Percentiles rank a stretch among this genome's conserved stretches.
phyloP scores from a whole-genome alignment of 1,140 invertebrate species.

The Scaptomyza hsui region DNA sequence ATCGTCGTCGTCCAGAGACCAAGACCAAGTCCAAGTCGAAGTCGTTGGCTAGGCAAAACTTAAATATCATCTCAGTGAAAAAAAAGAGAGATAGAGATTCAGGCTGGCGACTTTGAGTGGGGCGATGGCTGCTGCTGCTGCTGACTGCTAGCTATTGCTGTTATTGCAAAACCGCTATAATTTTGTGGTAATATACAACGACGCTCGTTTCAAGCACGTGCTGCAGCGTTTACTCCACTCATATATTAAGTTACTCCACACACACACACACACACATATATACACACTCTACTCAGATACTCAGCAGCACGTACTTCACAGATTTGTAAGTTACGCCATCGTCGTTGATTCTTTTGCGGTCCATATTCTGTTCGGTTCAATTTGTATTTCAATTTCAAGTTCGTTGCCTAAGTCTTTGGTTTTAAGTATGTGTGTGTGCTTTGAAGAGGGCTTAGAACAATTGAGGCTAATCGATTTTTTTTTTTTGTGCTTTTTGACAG shows the following conservation, averaged over 20 bases:
- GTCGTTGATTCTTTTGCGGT: slow-evolving; percentile 39
- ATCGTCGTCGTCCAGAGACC: slow-evolving; percentile 19
- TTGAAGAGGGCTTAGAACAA: slow-evolving; percentile 70
- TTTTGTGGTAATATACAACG: slow-evolving; percentile 81
- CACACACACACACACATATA: slow-evolving; percentile 46
- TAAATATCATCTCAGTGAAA: slow-evolving; percentile 65
- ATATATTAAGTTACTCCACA: slow-evolving; percentile 69
- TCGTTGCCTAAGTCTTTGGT: slow-evolving; percentile 74
- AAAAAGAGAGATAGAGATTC: slow-evolving; percentile 25
- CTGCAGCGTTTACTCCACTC: slow-evolving; percentile 77
- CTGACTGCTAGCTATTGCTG: slow-evolving; percentile 38
- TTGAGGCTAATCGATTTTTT: slow-evolving; percentile 79
- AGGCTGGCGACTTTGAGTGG: slow-evolving; percentile 31
- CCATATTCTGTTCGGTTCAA: slow-evolving; percentile 39
- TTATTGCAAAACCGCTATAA: slow-evolving; percentile 80
- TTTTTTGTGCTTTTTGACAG: slow-evolving; percentile 65
- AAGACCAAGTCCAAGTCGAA: background rate
- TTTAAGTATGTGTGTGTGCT: slow-evolving; percentile 21
- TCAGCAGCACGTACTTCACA: slow-evolving; percentile 77
- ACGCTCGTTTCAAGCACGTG: slow-evolving; percentile 80
- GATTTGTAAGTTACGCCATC: slow-evolving; percentile 77
- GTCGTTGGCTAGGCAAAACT: slow-evolving; percentile 63
- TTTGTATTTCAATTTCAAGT: slow-evolving; percentile 69
- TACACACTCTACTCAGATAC: slow-evolving; percentile 39
- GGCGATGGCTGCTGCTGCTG: slow-evolving; percentile 13